Base-by-base conservation (phyloP, 35 echinoderm and acorn worm genomes). In the Eucidaris tribuloides region DNA sequence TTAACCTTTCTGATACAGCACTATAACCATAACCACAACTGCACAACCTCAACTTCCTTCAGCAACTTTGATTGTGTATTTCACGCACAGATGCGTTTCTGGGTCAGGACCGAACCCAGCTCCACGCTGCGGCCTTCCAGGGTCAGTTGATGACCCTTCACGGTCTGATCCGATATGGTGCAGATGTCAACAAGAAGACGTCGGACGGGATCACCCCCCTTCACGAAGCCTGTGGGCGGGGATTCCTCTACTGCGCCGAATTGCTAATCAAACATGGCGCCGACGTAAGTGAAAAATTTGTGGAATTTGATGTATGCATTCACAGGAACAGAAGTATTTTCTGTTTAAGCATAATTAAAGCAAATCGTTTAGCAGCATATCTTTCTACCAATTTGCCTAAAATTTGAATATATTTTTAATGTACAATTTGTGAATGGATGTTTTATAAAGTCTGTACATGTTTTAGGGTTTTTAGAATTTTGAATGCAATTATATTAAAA, bases 241-340 rank as follows among this genome's bases (percentile, higher is more conserved):
- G 93, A 2, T 72, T 61, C 45, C 58, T 70, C 29, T 59, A 63
- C 2, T 92, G 89, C 62, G 80, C 62, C 40, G 78, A 64, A 42
- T 54, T 91, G 89, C 60, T 96, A 9, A 68, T 96, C 31, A 66
- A 96, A 28, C 79, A 84, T 80, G 93, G 93, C 15, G 89, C 93
- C n/a, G 52, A 87, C 59, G 93, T 96, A 62, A 63, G 82, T 45
- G 13, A 2, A 42, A 28, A 27, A 40, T 41, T 19, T 43, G 15
- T 38, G 13, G 13, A 19, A 14, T 65, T n/a, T n/a, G 7, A 65
- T 19, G 41, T 13, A 36, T 72, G 41, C 33, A 18, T 4, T 23
- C 30, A 60, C 22, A 60, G 22, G 30, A 60, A 60, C 9, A 15
- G 7, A 60, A 23, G 30, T n/a, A 15, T 1, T 60, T 60, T n/a